Conservation (phyloP, 2,888 invertebrate genomes). For the Camponotus fellah region DNA sequence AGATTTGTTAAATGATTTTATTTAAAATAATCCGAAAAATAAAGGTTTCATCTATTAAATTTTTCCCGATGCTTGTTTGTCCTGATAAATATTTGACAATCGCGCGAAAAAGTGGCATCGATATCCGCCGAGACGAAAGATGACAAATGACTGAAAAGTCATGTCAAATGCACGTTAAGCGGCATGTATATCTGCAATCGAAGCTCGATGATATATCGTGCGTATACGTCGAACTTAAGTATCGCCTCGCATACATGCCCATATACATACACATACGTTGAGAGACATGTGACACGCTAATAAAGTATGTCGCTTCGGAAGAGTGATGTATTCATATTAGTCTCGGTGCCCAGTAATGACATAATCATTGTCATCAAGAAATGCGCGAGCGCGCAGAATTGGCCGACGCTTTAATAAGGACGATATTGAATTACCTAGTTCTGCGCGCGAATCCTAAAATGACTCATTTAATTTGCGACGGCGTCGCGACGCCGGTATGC, state of each 20-base stretch:
- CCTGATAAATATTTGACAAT: slow-evolving; percentile 28
- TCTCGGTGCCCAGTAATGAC: slow-evolving; percentile 57
- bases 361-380: slow-evolving; percentile 69
- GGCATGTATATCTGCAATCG: slow-evolving; percentile 42
- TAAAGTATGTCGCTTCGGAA: slow-evolving; percentile 41
- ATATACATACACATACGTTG: not conserved
- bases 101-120: not conserved
- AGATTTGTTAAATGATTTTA: not conserved
- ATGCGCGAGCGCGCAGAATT: slow-evolving; percentile 60
- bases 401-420: slow-evolving; percentile 76
- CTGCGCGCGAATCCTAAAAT: slow-evolving; percentile 79
- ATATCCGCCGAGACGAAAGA: not conserved
- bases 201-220: slow-evolving; percentile 42
- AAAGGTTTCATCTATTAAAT: slow-evolving; percentile 1
- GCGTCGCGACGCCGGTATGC: slow-evolving; percentile 82
- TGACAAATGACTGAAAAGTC: slow-evolving; percentile 50
- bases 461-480: slow-evolving; percentile 83
- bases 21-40: not conserved
- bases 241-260: not conserved
- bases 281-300: slow-evolving; percentile 51
- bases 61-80: slow-evolving; percentile 1
- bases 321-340: slow-evolving; percentile 53
- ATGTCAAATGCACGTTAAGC: slow-evolving; percentile 36
- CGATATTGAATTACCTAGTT: slow-evolving; percentile 82
- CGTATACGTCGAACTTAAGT: slow-evolving; percentile 37